Percentiles rank a stretch among this genome's conserved stretches.
Conservation (phyloP, 2,113 vertebrate species). For the Mesoclemmys tuberculata region DNA sequence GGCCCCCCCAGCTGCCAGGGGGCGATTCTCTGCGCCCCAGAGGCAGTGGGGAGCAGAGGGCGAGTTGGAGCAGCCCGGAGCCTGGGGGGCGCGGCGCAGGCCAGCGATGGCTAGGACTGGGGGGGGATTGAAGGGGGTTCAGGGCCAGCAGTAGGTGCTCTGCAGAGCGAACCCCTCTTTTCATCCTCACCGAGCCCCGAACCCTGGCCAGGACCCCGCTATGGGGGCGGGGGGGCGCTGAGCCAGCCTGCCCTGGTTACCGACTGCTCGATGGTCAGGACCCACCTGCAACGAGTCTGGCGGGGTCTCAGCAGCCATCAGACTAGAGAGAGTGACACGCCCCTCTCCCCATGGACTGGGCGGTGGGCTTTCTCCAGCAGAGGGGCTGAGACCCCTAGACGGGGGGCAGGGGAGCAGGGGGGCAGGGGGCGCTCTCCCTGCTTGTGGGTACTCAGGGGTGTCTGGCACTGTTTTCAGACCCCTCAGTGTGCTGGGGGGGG, state of each 20-base stretch:
- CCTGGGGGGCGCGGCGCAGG: no score
- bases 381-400: not conserved
- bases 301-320: not conserved
- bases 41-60: not conserved
- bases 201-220: not conserved
- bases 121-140: not conserved
- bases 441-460: not conserved
- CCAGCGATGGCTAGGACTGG: not conserved
- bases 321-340: not conserved
- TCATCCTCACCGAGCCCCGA: not conserved
- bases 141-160: no score
- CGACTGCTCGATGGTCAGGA: not conserved
- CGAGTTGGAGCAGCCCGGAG: not conserved
- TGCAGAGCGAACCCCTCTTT: not conserved
- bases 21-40: not conserved
- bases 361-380: not conserved
- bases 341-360: not conserved
- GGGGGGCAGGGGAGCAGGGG: no score
- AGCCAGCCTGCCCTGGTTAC: not conserved
- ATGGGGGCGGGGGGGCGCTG: no score
- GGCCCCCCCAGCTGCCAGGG: no score
- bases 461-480: not conserved
- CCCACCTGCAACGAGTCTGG: not conserved
- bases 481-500: no score
- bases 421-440: not conserved